phyloP scores from a whole-genome alignment of 1,140 invertebrate genomes.

The Cyclargus thomasi region DNA sequence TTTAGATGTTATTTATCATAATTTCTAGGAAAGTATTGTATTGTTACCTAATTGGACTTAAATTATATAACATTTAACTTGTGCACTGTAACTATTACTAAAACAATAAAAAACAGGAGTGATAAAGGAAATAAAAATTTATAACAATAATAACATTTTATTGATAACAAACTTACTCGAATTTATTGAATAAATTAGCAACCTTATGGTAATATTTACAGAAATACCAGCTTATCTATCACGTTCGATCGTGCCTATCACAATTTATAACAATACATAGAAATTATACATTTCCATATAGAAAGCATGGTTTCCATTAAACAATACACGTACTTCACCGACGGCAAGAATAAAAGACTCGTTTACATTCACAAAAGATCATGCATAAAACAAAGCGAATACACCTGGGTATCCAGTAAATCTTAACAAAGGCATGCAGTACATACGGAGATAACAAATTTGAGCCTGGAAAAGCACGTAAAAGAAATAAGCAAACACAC shows the following conservation, averaged over 20 bases:
- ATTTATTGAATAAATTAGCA: constrained; percentile 11
- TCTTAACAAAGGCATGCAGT: neutral
- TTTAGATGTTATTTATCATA: too few species aligned
- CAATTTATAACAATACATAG: constrained; percentile 9
- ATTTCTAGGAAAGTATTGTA: too few species aligned
- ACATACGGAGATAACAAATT: neutral
- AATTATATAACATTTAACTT: too few species aligned
- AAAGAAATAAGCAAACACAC: constrained; percentile 12
- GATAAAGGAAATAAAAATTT: neutral
- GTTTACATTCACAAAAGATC: constrained; percentile 23
- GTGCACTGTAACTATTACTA: too few species aligned
- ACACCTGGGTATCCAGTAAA: neutral
- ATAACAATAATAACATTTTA: constrained; percentile 5
- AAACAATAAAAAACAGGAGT: neutral
- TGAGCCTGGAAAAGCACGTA: constrained; percentile 19
- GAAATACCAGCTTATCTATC: constrained; percentile 9
- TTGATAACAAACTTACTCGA: constrained; percentile 14
- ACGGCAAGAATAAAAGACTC: constrained; percentile 15
- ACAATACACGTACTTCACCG: constrained; percentile 13
- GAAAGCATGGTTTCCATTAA: constrained; percentile 15
- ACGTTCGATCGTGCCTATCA: neutral
- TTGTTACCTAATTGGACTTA: too few species aligned
- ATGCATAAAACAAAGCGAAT: constrained; percentile 4
- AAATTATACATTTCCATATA: constrained; percentile 14
- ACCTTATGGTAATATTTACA: constrained; percentile 13